These are phyloP conservation scores for Neelides folsomi DNA, from an alignment of 2,888 invertebrate genomes.

Conservation along the genomic window DNA sequence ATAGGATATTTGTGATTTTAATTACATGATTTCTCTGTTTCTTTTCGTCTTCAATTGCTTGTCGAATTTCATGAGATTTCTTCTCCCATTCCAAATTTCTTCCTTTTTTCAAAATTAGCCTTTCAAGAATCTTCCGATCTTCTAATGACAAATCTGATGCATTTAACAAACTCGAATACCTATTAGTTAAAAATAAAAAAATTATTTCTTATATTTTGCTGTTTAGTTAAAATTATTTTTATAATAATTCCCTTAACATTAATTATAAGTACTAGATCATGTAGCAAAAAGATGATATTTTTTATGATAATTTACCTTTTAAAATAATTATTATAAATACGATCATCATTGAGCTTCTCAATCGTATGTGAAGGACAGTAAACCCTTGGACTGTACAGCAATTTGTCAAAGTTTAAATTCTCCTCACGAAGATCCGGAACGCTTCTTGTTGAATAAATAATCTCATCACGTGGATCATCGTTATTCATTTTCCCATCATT, in stretches of 20 bases:
- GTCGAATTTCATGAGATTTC: conserved; percentile 23
- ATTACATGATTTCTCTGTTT: conserved; percentile 19
- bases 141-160: conserved; percentile 19
- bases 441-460: conserved; percentile 17
- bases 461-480: conserved; percentile 3
- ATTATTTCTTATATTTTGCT: too few species aligned
- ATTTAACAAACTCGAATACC: too few species aligned
- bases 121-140: conserved; percentile 30
- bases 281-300: too few species aligned
- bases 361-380: conserved; percentile 24
- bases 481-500: conserved; percentile 15
- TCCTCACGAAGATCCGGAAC: conserved; percentile 19
- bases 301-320: conserved; percentile 14
- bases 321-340: conserved; percentile 21
- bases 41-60: conserved; percentile 22
- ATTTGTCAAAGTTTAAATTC: conserved; percentile 28
- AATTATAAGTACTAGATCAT: too few species aligned
- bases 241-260: too few species aligned
- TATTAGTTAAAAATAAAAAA: too few species aligned
- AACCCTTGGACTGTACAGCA: conserved; percentile 20
- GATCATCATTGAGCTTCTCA: conserved; percentile 17
- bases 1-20: not conserved
- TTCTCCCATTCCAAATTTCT: conserved; percentile 30
- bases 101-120: conserved; percentile 27
- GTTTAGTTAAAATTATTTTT: too few species aligned